Evolutionary conservation across 2,888 invertebrate genomes (phyloP), one percentile per base, ranked within the genome.

Genomic region (Sinopyrophorus schimmeli): DNA sequence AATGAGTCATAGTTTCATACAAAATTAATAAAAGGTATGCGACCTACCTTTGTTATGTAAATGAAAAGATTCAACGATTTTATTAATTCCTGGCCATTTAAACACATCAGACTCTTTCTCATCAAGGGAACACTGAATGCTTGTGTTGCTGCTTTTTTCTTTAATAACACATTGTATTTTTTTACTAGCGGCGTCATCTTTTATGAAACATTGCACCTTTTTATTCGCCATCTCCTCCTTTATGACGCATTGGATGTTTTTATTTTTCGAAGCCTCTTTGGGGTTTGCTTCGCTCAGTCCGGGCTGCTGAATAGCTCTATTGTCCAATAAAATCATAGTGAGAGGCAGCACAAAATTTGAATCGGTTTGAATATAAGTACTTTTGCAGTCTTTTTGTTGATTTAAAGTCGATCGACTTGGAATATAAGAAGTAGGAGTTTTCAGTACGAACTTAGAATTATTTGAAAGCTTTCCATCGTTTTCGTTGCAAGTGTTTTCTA

Each of bases 11-110:
- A 46, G 16, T 35, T 40, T 12, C 32, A 28, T 17, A 28, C 39
- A 44, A 34, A 28, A 18, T 44, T 21, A 27, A 9, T 18, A 21
- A 17, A 12, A 28, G n/a, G 7, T 42, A 26, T 47, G 6, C 11
- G 30, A 26, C 52, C 62, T 70, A 82, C 83, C 80, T 73, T 72
- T 70, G 51, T 77, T 76, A 66, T 75, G 80, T 54, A 74, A 74
- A 58, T 72, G 76, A 62, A 79, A 82, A 24, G 74, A 75, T 55
- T 72, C 76, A 44, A 76, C 69, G n/a, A 81, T 61, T 5, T 72
- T 72, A 28, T 78, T 74, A 3, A 79, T 60, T 1, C 78, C 79
- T 0, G 77, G 75, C 81, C 81, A 81, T 18, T 64, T 60, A 20
- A 31, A 17, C 5, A 32, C 27, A 10, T 47, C 35, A 7, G 12